Percentiles rank a stretch among this genome's conserved stretches.
These are phyloP conservation scores for Rhynchomys soricoides DNA, from an alignment of 2,113 vertebrate species.

Conservation along the genomic window DNA sequence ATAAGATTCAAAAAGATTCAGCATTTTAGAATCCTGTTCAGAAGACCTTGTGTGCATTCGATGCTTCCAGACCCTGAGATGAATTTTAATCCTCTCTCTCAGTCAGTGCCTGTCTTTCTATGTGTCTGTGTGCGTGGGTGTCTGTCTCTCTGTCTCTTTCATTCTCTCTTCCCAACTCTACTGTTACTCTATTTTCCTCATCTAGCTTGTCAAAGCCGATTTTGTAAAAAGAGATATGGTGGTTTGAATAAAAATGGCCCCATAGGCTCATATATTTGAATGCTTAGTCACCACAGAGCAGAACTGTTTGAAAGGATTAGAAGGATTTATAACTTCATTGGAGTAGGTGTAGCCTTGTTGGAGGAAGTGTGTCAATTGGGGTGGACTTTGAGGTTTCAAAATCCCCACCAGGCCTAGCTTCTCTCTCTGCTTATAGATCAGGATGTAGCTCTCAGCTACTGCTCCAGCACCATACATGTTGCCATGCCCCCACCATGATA, in stretches of 20 bases:
- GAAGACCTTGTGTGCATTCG: conserved; percentile 38
- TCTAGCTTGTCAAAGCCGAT: not conserved
- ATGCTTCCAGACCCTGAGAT: not conserved
- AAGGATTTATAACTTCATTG: not conserved
- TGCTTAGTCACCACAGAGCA: not conserved
- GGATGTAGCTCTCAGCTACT: not conserved
- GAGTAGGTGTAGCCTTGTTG: not conserved
- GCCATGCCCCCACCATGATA: not conserved
- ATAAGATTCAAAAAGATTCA: conserved; percentile 18
- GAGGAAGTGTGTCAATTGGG: not conserved
- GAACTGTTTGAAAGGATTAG: not conserved
- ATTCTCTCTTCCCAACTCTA: not conserved
- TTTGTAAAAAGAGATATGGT: not conserved
- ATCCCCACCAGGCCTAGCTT: not conserved
- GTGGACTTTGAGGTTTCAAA: not conserved
- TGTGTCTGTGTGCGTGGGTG: too few species aligned
- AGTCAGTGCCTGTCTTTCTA: not conserved
- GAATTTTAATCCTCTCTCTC: not conserved
- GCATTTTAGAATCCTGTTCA: not conserved
- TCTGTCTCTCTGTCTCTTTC: not conserved
- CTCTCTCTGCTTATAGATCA: not conserved
- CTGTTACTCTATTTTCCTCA: not conserved
- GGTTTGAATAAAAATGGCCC: not conserved
- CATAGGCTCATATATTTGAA: not conserved
- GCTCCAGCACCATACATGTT: not conserved